phyloP scores from a whole-genome alignment of 2,113 vertebrate genomes.

The Dolichallabes microphthalmus region DNA sequence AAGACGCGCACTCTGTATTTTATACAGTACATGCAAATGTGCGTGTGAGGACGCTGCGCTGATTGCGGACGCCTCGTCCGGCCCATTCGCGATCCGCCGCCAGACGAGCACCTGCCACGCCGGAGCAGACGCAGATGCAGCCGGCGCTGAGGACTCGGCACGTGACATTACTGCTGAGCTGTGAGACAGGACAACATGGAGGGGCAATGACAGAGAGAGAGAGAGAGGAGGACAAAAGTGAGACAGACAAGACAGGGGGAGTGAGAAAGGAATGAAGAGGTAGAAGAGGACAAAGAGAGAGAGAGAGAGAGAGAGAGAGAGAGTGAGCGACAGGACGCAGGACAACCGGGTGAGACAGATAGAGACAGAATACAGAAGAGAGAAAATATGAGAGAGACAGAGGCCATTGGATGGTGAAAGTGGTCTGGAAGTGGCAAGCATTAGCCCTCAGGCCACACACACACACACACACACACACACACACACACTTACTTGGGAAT shows the following conservation, averaged over 20 bases:
- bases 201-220: too few species aligned
- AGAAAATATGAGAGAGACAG: neutral
- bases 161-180: slow-evolving; percentile 27
- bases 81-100: slow-evolving; percentile 64
- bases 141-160: neutral
- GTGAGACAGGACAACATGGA: slow-evolving; percentile 55
- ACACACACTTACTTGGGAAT: slow-evolving; percentile 77
- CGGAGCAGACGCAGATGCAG: neutral
- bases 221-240: slow-evolving; percentile 2
- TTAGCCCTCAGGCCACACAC: neutral
- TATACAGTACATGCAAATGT: slow-evolving; percentile 77
- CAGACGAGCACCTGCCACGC: slow-evolving; percentile 75
- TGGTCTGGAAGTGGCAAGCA: neutral
- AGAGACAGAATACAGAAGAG: neutral
- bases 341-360: too few species aligned
- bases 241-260: neutral
- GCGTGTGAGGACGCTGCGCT: slow-evolving; percentile 63
- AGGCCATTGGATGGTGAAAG: slow-evolving; percentile 34
- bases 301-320: slow-evolving; percentile 27
- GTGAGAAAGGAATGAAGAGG: neutral
- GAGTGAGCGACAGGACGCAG: neutral
- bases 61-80: slow-evolving; percentile 70
- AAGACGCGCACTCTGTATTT: slow-evolving; percentile 66
- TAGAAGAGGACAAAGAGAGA: neutral
- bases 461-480: neutral